Percentiles rank a stretch among this genome's conserved stretches.
Evolutionary conservation across 2,797 vertebrate genomes (phyloP).

Genomic region (Gymnothorax reevesii): DNA sequence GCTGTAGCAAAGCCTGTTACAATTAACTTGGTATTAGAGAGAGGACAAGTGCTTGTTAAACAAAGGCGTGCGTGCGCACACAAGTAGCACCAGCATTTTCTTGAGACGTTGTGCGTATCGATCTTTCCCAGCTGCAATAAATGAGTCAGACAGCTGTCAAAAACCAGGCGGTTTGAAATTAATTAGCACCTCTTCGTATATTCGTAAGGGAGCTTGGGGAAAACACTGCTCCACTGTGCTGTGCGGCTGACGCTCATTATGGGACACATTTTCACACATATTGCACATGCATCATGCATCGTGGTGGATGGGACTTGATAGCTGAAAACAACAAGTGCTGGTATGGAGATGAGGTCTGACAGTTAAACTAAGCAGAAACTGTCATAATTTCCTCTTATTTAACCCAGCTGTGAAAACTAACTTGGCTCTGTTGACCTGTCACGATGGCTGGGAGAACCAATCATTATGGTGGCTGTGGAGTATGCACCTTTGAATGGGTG

Average conservation of each 20-base stretch:
- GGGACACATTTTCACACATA: background rate
- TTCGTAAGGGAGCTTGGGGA: background rate
- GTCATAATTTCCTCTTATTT: background rate
- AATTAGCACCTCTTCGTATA: background rate
- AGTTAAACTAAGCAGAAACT: background rate
- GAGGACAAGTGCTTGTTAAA: background rate
- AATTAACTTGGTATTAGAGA: background rate
- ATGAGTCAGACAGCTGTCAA: background rate
- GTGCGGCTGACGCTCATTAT: background rate
- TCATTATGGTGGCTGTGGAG: background rate
- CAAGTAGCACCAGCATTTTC: background rate
- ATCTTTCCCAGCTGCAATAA: background rate
- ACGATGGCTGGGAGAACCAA: background rate
- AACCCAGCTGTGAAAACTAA: background rate
- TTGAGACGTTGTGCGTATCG: background rate
- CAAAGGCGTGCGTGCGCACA: background rate
- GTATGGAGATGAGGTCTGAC: background rate
- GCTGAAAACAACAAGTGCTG: no score
- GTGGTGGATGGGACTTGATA: background rate
- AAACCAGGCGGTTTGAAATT: slow-evolving; percentile 17
- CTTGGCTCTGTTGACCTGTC: background rate
- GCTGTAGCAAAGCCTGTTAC: background rate
- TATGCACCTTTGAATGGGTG: background rate
- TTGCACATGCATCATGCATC: background rate
- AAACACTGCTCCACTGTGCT: background rate